Percentiles rank a stretch among this genome's conserved stretches.
phyloP scores from a whole-genome alignment of 2,888 invertebrate species.

The Mimachlamys varia region DNA sequence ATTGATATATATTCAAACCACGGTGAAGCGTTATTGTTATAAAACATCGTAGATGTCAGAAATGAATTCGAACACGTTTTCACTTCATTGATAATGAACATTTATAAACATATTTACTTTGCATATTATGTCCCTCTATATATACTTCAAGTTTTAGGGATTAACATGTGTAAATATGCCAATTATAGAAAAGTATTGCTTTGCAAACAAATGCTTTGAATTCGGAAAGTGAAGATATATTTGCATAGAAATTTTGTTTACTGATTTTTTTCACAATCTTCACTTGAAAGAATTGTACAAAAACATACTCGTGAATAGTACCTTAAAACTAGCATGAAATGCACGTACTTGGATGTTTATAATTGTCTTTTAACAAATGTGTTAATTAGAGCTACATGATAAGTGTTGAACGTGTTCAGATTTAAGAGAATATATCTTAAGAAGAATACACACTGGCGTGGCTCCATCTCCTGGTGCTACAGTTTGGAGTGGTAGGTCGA shows the following conservation, averaged over 20 bases:
- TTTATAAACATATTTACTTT: background rate
- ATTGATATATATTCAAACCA: conserved; percentile 24
- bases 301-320: too few relatives aligned
- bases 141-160: background rate
- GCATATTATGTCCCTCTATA: background rate
- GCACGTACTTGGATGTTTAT: too few relatives aligned
- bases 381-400: background rate
- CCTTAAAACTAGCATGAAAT: too few relatives aligned
- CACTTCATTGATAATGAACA: background rate
- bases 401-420: background rate
- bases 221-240: background rate
- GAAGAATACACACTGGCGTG: background rate
- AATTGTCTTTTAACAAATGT: too few relatives aligned
- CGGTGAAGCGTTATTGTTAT: background rate
- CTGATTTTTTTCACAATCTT: background rate
- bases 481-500: background rate
- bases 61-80: background rate
- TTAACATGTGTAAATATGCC: background rate
- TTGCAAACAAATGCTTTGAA: background rate
- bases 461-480: background rate
- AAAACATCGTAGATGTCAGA: background rate
- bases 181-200: background rate
- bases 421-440: background rate
- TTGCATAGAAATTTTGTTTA: background rate
- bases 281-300: too few relatives aligned